These are phyloP conservation scores for Dendrophyllia cribrosa DNA, from an alignment of 64 coral and sea anemone species.

Conservation along the genomic window DNA sequence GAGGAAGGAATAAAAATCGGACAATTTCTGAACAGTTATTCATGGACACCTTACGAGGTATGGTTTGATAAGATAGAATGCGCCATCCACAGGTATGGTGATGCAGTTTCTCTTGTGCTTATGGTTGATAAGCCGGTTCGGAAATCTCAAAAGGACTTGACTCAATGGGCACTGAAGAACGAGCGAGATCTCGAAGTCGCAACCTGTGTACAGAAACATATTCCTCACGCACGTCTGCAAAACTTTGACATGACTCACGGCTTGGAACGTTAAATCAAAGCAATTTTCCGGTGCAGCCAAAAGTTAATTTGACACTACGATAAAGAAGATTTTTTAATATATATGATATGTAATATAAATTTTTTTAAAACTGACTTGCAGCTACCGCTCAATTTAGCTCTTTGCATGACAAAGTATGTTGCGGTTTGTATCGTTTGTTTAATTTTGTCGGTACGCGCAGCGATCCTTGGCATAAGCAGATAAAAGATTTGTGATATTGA, in stretches of 20 bases:
- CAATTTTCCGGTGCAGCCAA: conserved; percentile 35
- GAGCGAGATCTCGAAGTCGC: conserved; percentile 54
- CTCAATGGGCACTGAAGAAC: conserved; percentile 34
- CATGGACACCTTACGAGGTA: conserved; percentile 38
- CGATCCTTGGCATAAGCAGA: no score
- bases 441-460: no score
- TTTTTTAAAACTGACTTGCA: neutral
- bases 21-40: conserved; percentile 34
- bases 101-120: conserved; percentile 57
- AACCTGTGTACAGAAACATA: conserved; percentile 61
- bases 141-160: conserved; percentile 54
- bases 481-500: no score
- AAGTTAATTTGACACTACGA: neutral
- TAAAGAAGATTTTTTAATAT: neutral
- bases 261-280: conserved; percentile 66
- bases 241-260: conserved; percentile 80
- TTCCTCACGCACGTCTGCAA: conserved; percentile 55
- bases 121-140: conserved; percentile 70
- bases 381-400: no score
- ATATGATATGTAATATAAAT: no score
- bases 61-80: conserved; percentile 74
- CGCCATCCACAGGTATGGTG: conserved; percentile 45
- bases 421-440: no score
- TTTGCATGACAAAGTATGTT: no score
- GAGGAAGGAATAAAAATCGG: conserved; percentile 62